phyloP scores from a whole-genome alignment of 2,888 invertebrate species.

The Gisinianus flammeolus region DNA sequence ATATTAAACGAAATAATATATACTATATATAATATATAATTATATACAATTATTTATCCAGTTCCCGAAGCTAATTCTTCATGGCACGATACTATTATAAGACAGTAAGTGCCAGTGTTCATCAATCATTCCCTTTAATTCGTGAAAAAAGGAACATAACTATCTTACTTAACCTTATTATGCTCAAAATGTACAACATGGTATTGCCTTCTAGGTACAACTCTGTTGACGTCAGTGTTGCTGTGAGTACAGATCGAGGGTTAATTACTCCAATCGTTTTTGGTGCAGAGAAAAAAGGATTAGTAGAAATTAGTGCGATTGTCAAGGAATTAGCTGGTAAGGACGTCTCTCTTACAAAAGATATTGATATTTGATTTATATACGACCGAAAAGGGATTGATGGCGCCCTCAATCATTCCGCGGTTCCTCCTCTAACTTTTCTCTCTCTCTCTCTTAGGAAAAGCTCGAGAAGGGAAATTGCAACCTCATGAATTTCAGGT shows the following conservation, averaged over 20 bases:
- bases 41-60: too few species aligned
- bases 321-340: slow-evolving; percentile 82
- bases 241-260: slow-evolving; percentile 93
- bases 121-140: background rate
- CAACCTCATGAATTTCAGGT: slow-evolving; percentile 91
- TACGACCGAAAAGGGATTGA: too few species aligned
- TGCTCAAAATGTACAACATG: background rate
- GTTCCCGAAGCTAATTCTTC: slow-evolving; percentile 94
- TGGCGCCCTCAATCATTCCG: too few species aligned
- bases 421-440: too few species aligned
- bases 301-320: slow-evolving; percentile 79
- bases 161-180: background rate
- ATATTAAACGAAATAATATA: too few species aligned
- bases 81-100: slow-evolving; percentile 91
- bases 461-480: slow-evolving; percentile 86
- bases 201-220: slow-evolving; percentile 70
- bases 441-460: too few species aligned
- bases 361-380: too few species aligned
- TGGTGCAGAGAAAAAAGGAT: slow-evolving; percentile 86
- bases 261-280: slow-evolving; percentile 96
- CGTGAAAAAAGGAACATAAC: background rate
- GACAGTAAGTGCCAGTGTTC: slow-evolving; percentile 75
- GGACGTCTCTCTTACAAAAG: too few species aligned
- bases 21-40: too few species aligned
- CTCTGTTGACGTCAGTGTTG: slow-evolving; percentile 94